phyloP scores from a whole-genome alignment of 2,888 invertebrate species.

The Eumacrocentrus americanus region DNA sequence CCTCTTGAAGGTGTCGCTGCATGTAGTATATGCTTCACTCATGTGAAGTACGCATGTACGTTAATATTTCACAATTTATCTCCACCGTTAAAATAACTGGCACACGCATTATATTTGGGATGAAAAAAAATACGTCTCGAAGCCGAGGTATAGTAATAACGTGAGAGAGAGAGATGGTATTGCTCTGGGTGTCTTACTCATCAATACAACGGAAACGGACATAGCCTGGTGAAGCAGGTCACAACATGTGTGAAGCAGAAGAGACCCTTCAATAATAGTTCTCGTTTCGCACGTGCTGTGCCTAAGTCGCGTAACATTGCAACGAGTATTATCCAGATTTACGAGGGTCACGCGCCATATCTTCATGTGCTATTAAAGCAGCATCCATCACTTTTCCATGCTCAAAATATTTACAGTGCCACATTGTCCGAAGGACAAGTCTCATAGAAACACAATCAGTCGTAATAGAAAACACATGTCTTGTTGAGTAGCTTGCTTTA shows the following conservation, averaged over 20 bases:
- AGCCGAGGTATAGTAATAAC: conserved; percentile 4
- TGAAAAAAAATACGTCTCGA: conserved; percentile 15
- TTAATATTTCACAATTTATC: conserved; percentile 17
- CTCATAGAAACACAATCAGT: background rate
- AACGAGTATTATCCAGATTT: conserved; percentile 32
- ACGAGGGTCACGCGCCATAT: conserved; percentile 38
- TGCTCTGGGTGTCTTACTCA: background rate
- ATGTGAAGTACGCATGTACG: no score
- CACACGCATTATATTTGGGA: background rate
- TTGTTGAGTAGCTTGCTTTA: background rate
- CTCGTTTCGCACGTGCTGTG: background rate
- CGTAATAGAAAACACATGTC: conserved; percentile 18
- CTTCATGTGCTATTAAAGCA: no score
- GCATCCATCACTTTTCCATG: conserved; percentile 1
- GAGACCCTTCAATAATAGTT: conserved; percentile 15
- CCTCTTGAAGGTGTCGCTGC: background rate
- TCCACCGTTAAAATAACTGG: background rate
- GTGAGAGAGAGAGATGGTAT: background rate
- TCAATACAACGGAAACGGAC: background rate
- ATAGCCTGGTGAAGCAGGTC: background rate
- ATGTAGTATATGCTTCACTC: no score
- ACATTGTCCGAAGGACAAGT: conserved; percentile 17
- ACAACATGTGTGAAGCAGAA: conserved; percentile 42
- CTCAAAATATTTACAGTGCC: conserved; percentile 39
- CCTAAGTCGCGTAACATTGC: conserved; percentile 11